These are phyloP conservation scores for Perca flavescens DNA, from an alignment of 2,113 vertebrate genomes.

Conservation along the genomic window DNA sequence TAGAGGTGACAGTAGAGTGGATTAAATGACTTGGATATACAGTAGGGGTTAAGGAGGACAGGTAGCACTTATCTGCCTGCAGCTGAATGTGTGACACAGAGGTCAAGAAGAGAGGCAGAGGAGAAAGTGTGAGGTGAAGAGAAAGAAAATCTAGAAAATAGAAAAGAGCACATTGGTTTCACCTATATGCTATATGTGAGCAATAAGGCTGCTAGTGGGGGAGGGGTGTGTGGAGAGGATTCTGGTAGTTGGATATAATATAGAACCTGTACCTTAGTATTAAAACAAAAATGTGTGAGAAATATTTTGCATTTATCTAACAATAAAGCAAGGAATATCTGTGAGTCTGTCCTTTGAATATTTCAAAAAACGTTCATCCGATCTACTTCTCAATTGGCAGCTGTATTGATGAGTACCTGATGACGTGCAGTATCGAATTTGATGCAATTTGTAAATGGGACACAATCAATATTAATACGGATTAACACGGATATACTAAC, in stretches of 20 bases:
- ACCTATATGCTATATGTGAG: background rate
- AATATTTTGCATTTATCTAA: background rate
- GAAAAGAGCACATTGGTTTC: background rate
- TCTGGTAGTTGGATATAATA: background rate
- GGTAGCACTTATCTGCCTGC: slow-evolving; percentile 23
- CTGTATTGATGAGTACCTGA: too few species aligned
- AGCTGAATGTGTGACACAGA: slow-evolving; percentile 32
- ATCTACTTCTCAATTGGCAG: too few species aligned
- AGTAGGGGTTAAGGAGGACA: slow-evolving; percentile 18
- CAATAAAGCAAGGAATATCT: too few species aligned
- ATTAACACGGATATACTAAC: too few species aligned
- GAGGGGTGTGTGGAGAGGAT: background rate
- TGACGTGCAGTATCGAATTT: too few species aligned
- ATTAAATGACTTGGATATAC: slow-evolving; percentile 43
- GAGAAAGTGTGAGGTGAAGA: background rate
- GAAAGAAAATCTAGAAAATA: background rate
- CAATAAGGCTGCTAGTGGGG: too few species aligned
- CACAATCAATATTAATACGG: too few species aligned
- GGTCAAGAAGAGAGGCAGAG: background rate
- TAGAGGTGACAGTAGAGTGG: slow-evolving; percentile 28
- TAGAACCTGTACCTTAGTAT: background rate
- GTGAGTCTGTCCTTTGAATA: too few species aligned
- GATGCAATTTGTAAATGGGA: too few species aligned
- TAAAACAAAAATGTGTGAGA: background rate
- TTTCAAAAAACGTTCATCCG: too few species aligned